Percentiles rank a stretch among this genome's conserved stretches.
phyloP scores from a whole-genome alignment of 2,113 vertebrate genomes.

The Gavia stellata region DNA sequence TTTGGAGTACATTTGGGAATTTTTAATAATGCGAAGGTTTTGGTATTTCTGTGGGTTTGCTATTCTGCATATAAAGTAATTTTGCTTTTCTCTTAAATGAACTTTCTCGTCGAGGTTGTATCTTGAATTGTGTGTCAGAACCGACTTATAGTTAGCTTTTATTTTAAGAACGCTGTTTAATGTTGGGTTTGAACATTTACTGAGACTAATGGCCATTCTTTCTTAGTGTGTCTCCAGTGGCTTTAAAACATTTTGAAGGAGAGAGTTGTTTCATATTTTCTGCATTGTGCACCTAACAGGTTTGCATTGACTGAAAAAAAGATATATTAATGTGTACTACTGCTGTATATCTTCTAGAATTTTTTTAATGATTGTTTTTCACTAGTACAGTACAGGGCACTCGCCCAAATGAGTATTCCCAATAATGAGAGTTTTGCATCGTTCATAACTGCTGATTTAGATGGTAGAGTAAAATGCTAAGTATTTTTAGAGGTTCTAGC shows the following conservation, averaged over 20 bases:
- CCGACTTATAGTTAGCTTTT: not conserved
- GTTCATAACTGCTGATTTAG: not conserved
- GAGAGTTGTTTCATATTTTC: not conserved
- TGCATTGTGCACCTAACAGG: not conserved
- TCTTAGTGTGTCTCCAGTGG: not conserved
- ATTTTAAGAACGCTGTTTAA: not conserved
- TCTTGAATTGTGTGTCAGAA: not conserved
- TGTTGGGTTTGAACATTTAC: not conserved
- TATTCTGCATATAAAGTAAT: not conserved
- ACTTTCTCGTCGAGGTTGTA: not conserved
- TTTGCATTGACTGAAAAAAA: not conserved
- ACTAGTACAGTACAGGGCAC: not conserved
- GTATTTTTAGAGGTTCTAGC: not conserved
- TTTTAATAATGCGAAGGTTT: not conserved
- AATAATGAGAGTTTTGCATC: not conserved
- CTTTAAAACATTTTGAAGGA: not conserved
- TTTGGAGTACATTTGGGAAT: not conserved
- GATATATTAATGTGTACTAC: not conserved
- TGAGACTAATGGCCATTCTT: not conserved
- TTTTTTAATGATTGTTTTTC: not conserved
- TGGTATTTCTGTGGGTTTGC: not conserved
- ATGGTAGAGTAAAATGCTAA: not conserved
- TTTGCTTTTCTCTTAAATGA: not conserved
- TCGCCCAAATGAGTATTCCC: not conserved
- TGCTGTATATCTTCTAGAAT: not conserved